phyloP scores from a whole-genome alignment of 2,113 vertebrate genomes.

The Tamias sibiricus region DNA sequence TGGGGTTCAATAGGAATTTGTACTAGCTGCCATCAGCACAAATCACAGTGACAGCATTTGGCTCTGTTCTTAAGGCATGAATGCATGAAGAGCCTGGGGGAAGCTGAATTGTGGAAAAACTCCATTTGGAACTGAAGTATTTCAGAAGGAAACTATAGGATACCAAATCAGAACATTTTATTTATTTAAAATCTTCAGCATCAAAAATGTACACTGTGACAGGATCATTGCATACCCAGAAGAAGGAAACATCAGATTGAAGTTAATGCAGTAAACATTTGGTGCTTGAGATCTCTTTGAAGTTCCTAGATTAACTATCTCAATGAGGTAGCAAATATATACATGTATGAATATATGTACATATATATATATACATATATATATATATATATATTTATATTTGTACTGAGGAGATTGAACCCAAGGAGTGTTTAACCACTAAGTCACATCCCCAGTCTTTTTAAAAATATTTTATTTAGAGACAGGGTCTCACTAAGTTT shows the following conservation, averaged over 20 bases:
- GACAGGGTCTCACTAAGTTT: too few species aligned
- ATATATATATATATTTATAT: too few species aligned
- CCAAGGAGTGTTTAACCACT: too few species aligned
- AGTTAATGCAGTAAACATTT: slow-evolving; percentile 94
- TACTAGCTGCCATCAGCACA: slow-evolving; percentile 96
- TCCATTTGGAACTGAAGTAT: slow-evolving; percentile 96
- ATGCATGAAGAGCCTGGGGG: slow-evolving; percentile 94
- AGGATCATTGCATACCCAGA: slow-evolving; percentile 94
- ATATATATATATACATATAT: too few species aligned
- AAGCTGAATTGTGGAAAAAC: slow-evolving; percentile 96
- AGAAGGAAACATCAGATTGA: slow-evolving; percentile 94
- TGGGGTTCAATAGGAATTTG: slow-evolving; percentile 96
- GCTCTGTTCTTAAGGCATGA: slow-evolving; percentile 95
- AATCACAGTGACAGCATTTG: slow-evolving; percentile 94
- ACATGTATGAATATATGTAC: too few species aligned
- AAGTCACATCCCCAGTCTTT: too few species aligned
- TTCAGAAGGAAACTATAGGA: slow-evolving; percentile 94
- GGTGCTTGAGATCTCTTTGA: slow-evolving; percentile 91
- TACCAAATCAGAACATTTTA: slow-evolving; percentile 93
- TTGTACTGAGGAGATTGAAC: too few species aligned
- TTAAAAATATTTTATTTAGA: too few species aligned
- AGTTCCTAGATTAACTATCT: slow-evolving; percentile 94
- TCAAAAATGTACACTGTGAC: slow-evolving; percentile 93
- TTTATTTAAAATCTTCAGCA: slow-evolving; percentile 94
- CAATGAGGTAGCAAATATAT: slow-evolving; percentile 88